These are phyloP conservation scores for Scaptodrosophila lebanonensis DNA, from an alignment of 1,140 invertebrate species.

Conservation along the genomic window DNA sequence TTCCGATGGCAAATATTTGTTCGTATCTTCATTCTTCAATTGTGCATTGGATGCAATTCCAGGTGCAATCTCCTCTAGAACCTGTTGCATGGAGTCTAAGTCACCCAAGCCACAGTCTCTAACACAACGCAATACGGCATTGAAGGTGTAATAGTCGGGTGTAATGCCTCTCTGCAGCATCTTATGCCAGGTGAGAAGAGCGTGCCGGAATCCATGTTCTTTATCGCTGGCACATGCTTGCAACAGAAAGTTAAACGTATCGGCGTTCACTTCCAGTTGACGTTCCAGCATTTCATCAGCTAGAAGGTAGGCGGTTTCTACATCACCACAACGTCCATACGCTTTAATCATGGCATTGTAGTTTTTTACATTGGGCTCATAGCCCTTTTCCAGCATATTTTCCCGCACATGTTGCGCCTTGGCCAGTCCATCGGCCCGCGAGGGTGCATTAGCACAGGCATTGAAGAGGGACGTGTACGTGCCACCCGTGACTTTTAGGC, in stretches of 20 bases:
- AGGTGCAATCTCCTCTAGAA: constrained; percentile 52
- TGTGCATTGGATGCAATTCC: not conserved
- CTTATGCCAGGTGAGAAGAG: constrained; percentile 89
- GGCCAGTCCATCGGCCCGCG: constrained; percentile 80
- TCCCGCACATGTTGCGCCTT: constrained; percentile 82
- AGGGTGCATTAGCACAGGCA: constrained; percentile 90
- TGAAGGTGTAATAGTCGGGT: constrained; percentile 86
- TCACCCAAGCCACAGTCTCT: constrained; percentile 88
- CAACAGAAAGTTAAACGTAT: constrained; percentile 88
- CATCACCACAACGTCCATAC: constrained; percentile 88
- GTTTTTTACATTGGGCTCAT: constrained; percentile 85
- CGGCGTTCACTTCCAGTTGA: constrained; percentile 81
- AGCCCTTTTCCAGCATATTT: constrained; percentile 83
- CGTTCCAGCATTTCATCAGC: constrained; percentile 90
- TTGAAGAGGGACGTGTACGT: constrained; percentile 92
- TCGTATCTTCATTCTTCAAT: not conserved
- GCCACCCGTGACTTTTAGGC: constrained; percentile 82
- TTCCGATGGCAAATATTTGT: not conserved
- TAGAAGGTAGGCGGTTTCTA: constrained; percentile 86
- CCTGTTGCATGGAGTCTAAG: constrained; percentile 79
- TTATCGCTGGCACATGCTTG: constrained; percentile 89
- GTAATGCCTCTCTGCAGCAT: constrained; percentile 82
- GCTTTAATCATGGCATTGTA: constrained; percentile 95
- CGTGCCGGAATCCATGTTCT: constrained; percentile 86
- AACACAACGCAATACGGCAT: constrained; percentile 86